These are phyloP conservation scores for Gavia stellata DNA, from an alignment of 2,113 vertebrate genomes.

Conservation along the genomic window DNA sequence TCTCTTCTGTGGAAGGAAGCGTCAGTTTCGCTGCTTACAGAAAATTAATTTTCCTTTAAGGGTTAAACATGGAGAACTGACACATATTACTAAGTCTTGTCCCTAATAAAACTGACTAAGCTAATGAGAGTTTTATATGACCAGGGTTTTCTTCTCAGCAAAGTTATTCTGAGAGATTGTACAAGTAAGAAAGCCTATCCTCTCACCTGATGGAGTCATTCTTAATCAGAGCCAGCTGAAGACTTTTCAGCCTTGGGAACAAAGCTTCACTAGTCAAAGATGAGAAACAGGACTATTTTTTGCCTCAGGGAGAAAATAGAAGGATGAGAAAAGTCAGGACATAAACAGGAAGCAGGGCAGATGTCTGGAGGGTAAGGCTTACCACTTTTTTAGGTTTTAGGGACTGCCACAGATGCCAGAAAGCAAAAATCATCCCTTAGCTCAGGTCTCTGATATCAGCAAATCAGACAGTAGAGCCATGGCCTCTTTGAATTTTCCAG, in stretches of 20 bases:
- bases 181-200: neutral
- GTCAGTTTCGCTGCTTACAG: neutral
- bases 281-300: neutral
- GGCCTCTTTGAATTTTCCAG: neutral
- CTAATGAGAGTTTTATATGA: neutral
- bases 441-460: neutral
- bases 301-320: neutral
- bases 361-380: neutral
- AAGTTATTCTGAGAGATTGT: neutral
- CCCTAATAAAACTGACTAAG: neutral
- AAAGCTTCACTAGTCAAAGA: neutral
- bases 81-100: neutral
- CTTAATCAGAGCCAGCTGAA: neutral
- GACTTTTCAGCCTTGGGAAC: neutral
- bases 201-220: neutral
- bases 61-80: neutral
- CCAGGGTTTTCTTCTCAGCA: neutral
- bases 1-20: neutral
- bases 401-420: neutral
- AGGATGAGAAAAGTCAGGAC: neutral
- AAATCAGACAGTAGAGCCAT: neutral
- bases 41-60: neutral
- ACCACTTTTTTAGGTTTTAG: neutral
- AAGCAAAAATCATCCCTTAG: neutral
- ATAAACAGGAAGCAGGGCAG: neutral